A percentile compares a stretch with the other conserved stretches of the same genome.
Conservation (phyloP, 1,140 invertebrate species). For the Asobara japonica region DNA sequence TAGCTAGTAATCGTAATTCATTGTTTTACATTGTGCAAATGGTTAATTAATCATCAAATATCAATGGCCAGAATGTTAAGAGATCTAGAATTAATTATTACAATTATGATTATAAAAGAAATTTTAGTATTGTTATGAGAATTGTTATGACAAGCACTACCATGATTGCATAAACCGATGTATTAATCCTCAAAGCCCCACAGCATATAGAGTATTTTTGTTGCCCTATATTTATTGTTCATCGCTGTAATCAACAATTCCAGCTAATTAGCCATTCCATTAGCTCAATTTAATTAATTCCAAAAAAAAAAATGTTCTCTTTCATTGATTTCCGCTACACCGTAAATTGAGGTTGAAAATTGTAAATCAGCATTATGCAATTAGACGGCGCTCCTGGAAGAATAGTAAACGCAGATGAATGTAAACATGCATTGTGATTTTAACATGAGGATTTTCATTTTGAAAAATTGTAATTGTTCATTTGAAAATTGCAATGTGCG, state of each 20-base stretch:
- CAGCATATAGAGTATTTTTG: not conserved
- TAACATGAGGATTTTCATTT: too few relatives aligned
- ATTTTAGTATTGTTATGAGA: not conserved
- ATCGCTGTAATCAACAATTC: not conserved
- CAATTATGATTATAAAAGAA: not conserved
- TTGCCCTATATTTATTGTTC: not conserved
- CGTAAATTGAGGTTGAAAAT: conserved; percentile 34
- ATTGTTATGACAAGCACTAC: not conserved
- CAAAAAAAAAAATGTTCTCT: not conserved
- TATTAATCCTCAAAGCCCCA: not conserved
- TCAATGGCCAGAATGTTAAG: not conserved
- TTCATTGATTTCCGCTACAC: conserved; percentile 19
- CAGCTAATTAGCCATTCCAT: not conserved
- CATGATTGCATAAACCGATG: not conserved
- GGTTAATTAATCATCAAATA: not conserved
- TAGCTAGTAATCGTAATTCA: not conserved
- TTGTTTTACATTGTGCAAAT: not conserved
- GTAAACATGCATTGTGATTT: too few relatives aligned
- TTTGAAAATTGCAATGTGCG: too few relatives aligned
- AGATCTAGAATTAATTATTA: not conserved
- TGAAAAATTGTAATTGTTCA: too few relatives aligned
- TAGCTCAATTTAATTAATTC: not conserved
- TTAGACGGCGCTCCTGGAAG: conserved; percentile 42
- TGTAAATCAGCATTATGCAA: conserved; percentile 31
- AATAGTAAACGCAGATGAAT: conserved; percentile 12